Conservation (phyloP, 2,113 vertebrate genomes). For the Microcebus murinus region DNA sequence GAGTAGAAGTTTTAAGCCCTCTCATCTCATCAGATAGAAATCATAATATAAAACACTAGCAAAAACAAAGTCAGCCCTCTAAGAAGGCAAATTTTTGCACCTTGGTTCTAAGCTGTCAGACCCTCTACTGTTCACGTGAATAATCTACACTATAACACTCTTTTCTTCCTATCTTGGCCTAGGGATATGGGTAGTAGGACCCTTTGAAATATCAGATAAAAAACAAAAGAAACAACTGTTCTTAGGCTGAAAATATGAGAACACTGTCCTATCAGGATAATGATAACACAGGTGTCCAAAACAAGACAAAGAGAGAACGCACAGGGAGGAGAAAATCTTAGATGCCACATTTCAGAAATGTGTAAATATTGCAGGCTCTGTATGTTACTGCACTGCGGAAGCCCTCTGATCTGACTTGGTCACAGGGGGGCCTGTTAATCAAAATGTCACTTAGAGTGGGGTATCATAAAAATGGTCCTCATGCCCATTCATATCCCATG, state of each 20-base stretch:
- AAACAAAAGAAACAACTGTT: not conserved
- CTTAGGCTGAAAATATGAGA: not conserved
- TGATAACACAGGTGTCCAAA: not conserved
- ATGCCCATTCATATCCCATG: not conserved
- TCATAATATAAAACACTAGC: not conserved
- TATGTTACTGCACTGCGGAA: not conserved
- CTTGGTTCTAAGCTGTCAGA: constrained; percentile 37
- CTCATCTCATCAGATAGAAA: constrained; percentile 21
- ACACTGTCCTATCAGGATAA: not conserved
- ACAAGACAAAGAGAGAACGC: constrained; percentile 21
- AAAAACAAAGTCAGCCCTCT: not conserved
- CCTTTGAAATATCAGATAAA: constrained; percentile 60
- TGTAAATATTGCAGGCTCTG: not conserved
- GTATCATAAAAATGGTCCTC: not conserved
- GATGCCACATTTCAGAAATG: not conserved
- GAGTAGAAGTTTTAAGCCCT: not conserved
- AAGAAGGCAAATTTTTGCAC: constrained; percentile 1
- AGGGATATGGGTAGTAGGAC: not conserved
- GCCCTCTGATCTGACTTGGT: not conserved
- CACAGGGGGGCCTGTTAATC: not conserved
- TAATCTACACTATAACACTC: not conserved
- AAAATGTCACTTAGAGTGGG: not conserved
- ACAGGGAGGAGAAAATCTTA: not conserved
- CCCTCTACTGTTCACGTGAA: not conserved
- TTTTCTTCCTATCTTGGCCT: constrained; percentile 29